phyloP scores from a whole-genome alignment of 2,797 vertebrate species.

The Chaunax sp. region DNA sequence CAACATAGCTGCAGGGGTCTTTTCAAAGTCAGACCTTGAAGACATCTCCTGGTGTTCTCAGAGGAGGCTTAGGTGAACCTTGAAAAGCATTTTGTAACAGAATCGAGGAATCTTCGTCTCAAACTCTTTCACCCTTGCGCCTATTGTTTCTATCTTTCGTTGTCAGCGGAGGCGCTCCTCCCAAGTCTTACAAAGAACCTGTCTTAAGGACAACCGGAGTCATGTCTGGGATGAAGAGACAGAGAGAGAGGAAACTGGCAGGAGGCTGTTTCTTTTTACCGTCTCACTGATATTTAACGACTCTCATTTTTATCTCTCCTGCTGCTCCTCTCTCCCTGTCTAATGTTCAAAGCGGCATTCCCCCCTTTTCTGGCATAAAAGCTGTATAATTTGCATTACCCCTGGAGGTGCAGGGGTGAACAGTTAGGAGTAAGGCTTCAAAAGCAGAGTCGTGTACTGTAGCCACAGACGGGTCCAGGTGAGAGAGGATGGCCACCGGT shows the following conservation, averaged over 20 bases:
- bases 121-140: conserved; percentile 28
- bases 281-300: conserved; percentile 64
- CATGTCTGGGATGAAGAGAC: conserved; percentile 52
- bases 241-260: conserved; percentile 26
- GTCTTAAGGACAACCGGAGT: conserved; percentile 58
- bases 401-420: conserved; percentile 47
- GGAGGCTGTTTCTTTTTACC: conserved; percentile 69
- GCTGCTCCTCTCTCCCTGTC: conserved; percentile 44
- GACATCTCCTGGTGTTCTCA: conserved; percentile 53
- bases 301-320: conserved; percentile 58
- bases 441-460: conserved; percentile 51
- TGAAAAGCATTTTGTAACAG: conserved; percentile 55
- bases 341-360: conserved; percentile 22
- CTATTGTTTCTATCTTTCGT: conserved; percentile 40
- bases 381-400: conserved; percentile 59
- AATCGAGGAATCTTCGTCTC: conserved; percentile 33
- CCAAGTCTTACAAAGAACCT: conserved; percentile 57
- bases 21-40: conserved; percentile 67
- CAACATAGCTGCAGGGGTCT: conserved; percentile 44
- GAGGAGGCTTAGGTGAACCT: conserved; percentile 55
- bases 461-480: conserved; percentile 74
- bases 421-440: conserved; percentile 58
- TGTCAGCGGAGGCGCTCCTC: conserved; percentile 38
- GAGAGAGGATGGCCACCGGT: conserved; percentile 73
- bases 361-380: conserved; percentile 38